A percentile compares a stretch with the other conserved stretches of the same genome.
Evolutionary conservation across 2,113 vertebrate genomes (phyloP).

Genomic region (Atractosteus spatula): DNA sequence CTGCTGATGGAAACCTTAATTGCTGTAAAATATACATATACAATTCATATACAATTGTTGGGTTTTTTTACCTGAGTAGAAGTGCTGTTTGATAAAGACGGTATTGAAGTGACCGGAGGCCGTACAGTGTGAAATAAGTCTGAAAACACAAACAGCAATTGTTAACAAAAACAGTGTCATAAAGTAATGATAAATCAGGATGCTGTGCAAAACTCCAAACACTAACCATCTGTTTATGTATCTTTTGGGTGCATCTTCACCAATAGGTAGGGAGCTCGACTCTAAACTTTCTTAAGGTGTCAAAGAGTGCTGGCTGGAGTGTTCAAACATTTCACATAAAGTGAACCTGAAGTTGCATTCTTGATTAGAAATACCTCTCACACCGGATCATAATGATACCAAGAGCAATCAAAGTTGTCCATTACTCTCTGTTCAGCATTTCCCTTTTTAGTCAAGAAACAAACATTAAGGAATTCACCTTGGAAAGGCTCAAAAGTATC

Average conservation of each 20-base stretch:
- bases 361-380: too few species aligned
- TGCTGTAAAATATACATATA: too few species aligned
- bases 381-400: too few species aligned
- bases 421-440: neutral
- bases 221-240: neutral
- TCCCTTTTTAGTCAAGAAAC: too few species aligned
- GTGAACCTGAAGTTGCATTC: too few species aligned
- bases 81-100: conserved; percentile 64
- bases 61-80: conserved; percentile 77
- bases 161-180: neutral
- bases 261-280: too few species aligned
- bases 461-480: conserved; percentile 62
- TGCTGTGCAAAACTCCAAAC: neutral
- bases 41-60: neutral
- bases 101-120: conserved; percentile 54
- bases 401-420: too few species aligned
- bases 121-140: conserved; percentile 89
- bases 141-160: conserved; percentile 47
- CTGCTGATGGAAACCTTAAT: too few species aligned
- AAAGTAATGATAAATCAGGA: neutral
- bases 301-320: too few species aligned
- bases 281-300: too few species aligned
- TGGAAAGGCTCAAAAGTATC: conserved; percentile 94
- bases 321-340: too few species aligned
- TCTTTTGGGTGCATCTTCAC: too few species aligned